These are phyloP conservation scores for Hippocampus kuda DNA, from an alignment of 2,797 vertebrate species.

Conservation along the genomic window DNA sequence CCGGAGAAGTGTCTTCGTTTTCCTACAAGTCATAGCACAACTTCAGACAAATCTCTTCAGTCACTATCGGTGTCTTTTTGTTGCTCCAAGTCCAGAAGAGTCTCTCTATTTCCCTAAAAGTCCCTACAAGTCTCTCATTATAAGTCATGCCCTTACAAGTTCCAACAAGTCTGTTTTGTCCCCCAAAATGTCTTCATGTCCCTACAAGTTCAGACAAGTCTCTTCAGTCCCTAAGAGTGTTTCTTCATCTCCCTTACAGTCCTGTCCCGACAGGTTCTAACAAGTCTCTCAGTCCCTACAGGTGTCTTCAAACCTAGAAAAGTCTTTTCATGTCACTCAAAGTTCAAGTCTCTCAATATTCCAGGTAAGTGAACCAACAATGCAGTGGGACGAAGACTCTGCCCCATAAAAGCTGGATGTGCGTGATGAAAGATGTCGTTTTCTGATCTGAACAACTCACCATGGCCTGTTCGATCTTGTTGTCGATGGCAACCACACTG, in stretches of 20 bases:
- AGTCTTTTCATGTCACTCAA: background rate
- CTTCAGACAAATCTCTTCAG: no score
- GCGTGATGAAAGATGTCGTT: background rate
- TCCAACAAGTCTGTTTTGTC: background rate
- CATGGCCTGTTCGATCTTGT: slow-evolving; percentile 85
- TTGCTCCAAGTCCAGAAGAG: no score
- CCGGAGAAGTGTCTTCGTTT: no score
- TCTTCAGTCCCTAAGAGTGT: background rate
- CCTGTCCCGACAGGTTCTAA: background rate
- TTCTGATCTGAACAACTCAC: slow-evolving; percentile 47
- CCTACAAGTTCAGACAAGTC: background rate
- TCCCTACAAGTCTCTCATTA: no score
- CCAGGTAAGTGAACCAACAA: background rate
- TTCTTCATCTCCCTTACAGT: background rate
- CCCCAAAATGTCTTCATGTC: background rate
- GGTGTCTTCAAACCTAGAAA: background rate
- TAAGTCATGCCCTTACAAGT: background rate
- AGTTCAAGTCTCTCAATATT: background rate
- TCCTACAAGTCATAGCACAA: no score
- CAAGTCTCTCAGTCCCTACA: background rate
- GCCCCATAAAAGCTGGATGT: background rate
- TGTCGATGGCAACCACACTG: slow-evolving; percentile 75
- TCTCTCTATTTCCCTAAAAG: no score
- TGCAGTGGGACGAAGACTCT: background rate
- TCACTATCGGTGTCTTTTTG: no score